Evolutionary conservation across 2,797 vertebrate species (phyloP).

Genomic region (Pampus argenteus): DNA sequence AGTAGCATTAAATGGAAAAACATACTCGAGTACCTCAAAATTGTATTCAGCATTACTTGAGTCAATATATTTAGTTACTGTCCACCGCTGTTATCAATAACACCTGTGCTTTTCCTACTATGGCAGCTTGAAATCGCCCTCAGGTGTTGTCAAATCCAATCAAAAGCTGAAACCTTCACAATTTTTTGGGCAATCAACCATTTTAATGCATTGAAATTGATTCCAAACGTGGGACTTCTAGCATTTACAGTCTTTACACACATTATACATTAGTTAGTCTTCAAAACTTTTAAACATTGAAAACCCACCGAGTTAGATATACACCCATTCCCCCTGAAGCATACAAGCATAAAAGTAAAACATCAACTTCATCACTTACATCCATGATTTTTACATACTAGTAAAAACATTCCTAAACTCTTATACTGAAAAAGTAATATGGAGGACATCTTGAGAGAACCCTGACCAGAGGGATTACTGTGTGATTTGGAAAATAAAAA

Average conservation of each 20-base stretch:
- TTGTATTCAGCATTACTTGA: no score
- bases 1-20: no score
- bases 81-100: no score
- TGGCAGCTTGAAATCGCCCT: no score
- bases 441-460: no score
- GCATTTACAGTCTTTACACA: conserved; percentile 24
- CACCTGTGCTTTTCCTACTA: no score
- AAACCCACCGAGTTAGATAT: conserved; percentile 17
- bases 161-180: conserved; percentile 6
- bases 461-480: no score
- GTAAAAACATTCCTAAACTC: conserved; percentile 23
- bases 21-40: no score
- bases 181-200: not conserved
- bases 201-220: conserved; percentile 38
- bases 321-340: conserved; percentile 15
- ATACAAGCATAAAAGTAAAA: conserved; percentile 24
- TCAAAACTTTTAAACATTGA: conserved; percentile 4
- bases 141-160: not conserved
- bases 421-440: no score
- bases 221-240: conserved; percentile 6
- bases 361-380: conserved; percentile 18
- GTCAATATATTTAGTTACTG: no score
- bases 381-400: conserved; percentile 41
- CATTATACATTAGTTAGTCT: no score
- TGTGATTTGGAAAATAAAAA: no score